phyloP scores from a whole-genome alignment of 2,888 invertebrate species.

The Ptycholaimellus sp. region DNA sequence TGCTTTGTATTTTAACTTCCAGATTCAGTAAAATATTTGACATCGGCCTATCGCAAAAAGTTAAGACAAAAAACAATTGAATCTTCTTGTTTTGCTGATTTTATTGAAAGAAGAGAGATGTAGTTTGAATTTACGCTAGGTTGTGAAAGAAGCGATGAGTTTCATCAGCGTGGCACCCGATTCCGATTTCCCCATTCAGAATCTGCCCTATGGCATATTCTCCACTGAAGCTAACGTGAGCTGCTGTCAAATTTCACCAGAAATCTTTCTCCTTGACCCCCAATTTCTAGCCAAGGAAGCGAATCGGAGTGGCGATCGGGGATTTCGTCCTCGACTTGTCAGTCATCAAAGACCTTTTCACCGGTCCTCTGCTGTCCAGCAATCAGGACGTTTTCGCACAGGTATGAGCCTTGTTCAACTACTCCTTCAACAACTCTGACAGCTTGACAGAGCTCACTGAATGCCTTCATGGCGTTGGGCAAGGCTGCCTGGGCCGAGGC shows the following conservation, averaged over 20 bases:
- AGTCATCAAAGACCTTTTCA: conserved; percentile 50
- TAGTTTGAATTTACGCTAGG: too few species aligned
- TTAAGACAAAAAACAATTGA: too few species aligned
- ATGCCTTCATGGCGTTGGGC: conserved; percentile 61
- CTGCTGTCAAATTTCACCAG: conserved; percentile 15
- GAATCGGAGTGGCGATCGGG: conserved; percentile 81
- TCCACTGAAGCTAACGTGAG: conserved; percentile 62
- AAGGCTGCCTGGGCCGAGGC: conserved; percentile 60
- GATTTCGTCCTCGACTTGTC: conserved; percentile 60
- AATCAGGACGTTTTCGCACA: conserved; percentile 48
- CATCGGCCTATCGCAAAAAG: too few species aligned
- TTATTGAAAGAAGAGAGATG: too few species aligned
- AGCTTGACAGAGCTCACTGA: conserved; percentile 43
- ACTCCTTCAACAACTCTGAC: too few species aligned
- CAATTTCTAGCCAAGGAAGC: conserved; percentile 39
- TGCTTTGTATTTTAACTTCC: too few species aligned
- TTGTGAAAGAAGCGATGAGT: conserved; percentile 28
- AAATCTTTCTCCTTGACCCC: neutral
- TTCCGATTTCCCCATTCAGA: conserved; percentile 71
- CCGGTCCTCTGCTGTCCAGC: conserved; percentile 44
- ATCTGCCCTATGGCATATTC: conserved; percentile 84
- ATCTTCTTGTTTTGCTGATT: too few species aligned
- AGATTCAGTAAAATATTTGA: too few species aligned
- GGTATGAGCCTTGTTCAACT: too few species aligned
- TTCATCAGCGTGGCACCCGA: conserved; percentile 30